phyloP scores from a whole-genome alignment of 2,888 invertebrate genomes.

The Megaustenia siamemsis region DNA sequence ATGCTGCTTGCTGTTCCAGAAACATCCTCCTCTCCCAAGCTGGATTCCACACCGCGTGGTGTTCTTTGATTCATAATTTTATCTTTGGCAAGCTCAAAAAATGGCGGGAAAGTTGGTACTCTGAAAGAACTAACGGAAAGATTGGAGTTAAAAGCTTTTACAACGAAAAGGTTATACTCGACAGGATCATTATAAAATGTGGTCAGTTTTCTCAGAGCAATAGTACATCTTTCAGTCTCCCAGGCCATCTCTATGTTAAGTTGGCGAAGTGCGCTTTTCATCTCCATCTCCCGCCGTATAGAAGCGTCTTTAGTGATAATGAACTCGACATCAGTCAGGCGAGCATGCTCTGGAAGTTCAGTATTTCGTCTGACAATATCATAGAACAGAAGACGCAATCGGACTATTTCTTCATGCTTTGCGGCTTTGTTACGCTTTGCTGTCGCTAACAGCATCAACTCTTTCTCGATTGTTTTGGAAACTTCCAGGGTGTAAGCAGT shows the following conservation, averaged over 20 bases:
- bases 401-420: constrained; percentile 45
- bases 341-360: constrained; percentile 43
- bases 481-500: constrained; percentile 45
- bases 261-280: constrained; percentile 2
- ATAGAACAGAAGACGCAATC: constrained; percentile 33
- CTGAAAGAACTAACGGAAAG: constrained; percentile 39
- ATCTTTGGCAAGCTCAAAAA: constrained; percentile 44
- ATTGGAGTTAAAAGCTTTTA: constrained; percentile 44
- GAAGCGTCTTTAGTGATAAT: constrained; percentile 25
- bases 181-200: constrained; percentile 17
- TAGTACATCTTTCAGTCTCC: constrained; percentile 37
- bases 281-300: not conserved
- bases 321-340: constrained; percentile 36
- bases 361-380: constrained; percentile 45
- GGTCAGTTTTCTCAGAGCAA: constrained; percentile 41
- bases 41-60: constrained; percentile 35
- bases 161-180: constrained; percentile 28
- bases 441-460: constrained; percentile 41
- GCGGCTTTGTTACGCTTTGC: constrained; percentile 51
- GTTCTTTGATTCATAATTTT: constrained; percentile 41
- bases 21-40: constrained; percentile 25
- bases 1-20: not conserved
- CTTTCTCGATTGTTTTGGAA: constrained; percentile 48
- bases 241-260: constrained; percentile 40
- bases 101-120: constrained; percentile 22